These are phyloP conservation scores for Lutraria rhynchaena DNA, from an alignment of 1,140 invertebrate species.

Conservation along the genomic window DNA sequence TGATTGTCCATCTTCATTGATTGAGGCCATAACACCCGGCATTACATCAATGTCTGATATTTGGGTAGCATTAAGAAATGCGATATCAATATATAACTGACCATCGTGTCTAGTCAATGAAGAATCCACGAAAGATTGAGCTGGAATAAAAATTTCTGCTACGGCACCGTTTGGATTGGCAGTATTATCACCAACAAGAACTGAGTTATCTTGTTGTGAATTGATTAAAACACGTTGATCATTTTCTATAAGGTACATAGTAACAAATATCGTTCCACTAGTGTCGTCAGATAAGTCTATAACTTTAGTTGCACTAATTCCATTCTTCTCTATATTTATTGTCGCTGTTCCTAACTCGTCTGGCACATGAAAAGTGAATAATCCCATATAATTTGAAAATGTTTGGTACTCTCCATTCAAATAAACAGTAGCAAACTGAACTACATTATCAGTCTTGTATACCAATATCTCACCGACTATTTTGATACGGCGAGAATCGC, in stretches of 20 bases:
- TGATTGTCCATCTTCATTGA: background rate
- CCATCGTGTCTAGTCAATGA: background rate
- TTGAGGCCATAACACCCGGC: background rate
- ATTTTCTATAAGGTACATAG: background rate
- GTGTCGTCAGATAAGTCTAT: background rate
- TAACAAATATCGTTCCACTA: background rate
- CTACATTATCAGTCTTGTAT: background rate
- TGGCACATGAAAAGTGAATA: background rate
- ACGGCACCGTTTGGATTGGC: background rate
- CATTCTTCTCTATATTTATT: background rate
- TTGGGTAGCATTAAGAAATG: background rate
- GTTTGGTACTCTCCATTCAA: slow-evolving; percentile 1
- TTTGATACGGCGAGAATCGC: background rate
- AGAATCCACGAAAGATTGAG: background rate
- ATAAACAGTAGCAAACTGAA: background rate
- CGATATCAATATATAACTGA: background rate
- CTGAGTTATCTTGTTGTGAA: background rate
- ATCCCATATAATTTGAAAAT: background rate
- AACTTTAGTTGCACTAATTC: background rate
- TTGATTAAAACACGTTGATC: background rate
- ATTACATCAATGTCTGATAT: background rate
- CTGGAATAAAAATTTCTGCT: background rate
- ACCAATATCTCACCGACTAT: background rate
- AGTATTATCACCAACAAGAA: background rate
- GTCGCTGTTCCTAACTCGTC: background rate